Conservation (phyloP, 2,797 vertebrate genomes). For the Spinibarbus caldwelli region DNA sequence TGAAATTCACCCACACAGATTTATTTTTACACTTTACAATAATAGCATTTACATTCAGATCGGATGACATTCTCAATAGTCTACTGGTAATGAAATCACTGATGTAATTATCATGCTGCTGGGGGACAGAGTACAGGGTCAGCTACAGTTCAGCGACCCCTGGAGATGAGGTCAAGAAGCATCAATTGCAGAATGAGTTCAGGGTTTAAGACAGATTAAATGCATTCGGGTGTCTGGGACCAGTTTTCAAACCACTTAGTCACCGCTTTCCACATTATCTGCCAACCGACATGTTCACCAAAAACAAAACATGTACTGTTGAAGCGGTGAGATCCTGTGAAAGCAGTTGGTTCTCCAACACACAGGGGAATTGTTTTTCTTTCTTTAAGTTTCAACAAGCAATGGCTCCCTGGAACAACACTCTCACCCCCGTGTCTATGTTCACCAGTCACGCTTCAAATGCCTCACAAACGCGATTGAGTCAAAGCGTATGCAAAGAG, state of each 20-base stretch:
- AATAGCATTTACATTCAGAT: not conserved
- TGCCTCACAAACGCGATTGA: constrained; percentile 34
- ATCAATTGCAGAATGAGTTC: not conserved
- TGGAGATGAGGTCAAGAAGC: not conserved
- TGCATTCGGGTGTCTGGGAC: not conserved
- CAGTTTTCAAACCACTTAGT: not conserved
- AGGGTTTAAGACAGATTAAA: constrained; percentile 8
- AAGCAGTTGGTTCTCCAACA: constrained; percentile 18
- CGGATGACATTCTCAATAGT: not conserved
- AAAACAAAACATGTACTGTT: not conserved
- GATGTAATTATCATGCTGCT: not conserved
- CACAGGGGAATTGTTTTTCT: constrained; percentile 40
- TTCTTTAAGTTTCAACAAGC: constrained; percentile 22
- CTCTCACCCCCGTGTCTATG: constrained; percentile 32
- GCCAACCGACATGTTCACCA: not conserved
- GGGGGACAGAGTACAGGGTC: not conserved
- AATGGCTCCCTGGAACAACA: constrained; percentile 22
- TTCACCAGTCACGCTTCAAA: constrained; percentile 46
- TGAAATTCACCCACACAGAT: not conserved
- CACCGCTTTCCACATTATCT: not conserved
- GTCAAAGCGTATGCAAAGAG: constrained; percentile 9
- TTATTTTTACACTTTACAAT: not conserved
- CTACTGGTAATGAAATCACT: not conserved
- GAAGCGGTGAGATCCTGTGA: constrained; percentile 40
- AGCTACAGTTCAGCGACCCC: not conserved